Conservation (phyloP, 2,797 vertebrate species). For the Cephalopachus bancanus region DNA sequence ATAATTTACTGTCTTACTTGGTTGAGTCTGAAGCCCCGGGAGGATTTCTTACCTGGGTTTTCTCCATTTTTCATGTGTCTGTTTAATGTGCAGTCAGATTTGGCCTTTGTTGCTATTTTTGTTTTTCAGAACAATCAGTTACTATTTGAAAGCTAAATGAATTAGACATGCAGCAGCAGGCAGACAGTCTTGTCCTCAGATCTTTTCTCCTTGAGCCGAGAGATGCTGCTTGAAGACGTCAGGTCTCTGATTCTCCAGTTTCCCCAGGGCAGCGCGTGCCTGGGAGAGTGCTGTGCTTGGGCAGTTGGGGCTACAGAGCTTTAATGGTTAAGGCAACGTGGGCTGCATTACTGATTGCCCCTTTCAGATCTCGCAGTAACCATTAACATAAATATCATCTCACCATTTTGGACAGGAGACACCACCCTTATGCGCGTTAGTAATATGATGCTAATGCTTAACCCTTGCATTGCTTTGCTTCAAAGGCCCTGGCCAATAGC, state of each 20-base stretch:
- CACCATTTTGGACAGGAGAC: constrained; percentile 78
- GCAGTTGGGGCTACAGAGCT: neutral
- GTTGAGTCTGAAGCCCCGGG: neutral
- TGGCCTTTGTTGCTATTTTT: neutral
- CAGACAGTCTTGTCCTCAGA: neutral
- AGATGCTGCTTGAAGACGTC: constrained; percentile 25
- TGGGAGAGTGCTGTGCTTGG: neutral
- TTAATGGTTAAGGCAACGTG: constrained; percentile 26
- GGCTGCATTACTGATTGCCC: constrained; percentile 73
- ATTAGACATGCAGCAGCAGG: neutral
- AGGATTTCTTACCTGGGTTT: constrained; percentile 29
- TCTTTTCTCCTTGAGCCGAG: constrained; percentile 11
- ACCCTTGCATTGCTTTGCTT: constrained; percentile 67
- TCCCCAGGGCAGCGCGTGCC: neutral
- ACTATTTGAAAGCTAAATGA: constrained; percentile 25
- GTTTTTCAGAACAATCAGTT: constrained; percentile 10
- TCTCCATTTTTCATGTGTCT: neutral
- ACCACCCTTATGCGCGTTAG: constrained; percentile 67
- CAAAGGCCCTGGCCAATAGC: neutral
- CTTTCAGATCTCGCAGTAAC: constrained; percentile 79
- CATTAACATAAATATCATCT: constrained; percentile 84
- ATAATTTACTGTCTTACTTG: neutral
- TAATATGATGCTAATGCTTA: constrained; percentile 74
- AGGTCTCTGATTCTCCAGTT: neutral
- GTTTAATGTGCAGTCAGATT: neutral